Evolutionary conservation across 1,140 invertebrate species (phyloP).

Genomic region (Babylonia areolata): DNA sequence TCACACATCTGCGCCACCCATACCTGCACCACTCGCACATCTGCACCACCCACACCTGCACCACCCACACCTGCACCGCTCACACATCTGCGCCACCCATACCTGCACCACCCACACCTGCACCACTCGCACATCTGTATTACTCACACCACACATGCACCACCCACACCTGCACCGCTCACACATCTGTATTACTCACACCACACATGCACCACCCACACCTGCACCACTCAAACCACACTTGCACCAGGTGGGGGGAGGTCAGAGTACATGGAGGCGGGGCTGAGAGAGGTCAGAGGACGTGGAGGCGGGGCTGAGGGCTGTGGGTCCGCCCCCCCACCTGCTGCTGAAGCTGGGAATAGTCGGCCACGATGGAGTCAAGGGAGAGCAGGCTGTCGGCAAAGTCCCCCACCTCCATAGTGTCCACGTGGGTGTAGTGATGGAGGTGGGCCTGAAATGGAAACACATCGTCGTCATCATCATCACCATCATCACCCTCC

Average conservation of each 20-base stretch:
- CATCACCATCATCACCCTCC: neutral
- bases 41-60: too few relatives aligned
- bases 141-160: too few relatives aligned
- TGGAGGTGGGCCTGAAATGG: constrained; percentile 75
- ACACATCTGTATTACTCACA: neutral
- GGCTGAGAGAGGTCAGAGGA: constrained; percentile 3
- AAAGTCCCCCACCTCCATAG: constrained; percentile 74
- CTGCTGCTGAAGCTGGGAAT: constrained; percentile 65
- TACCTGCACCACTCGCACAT: too few relatives aligned
- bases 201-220: too few relatives aligned
- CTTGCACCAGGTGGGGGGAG: too few relatives aligned
- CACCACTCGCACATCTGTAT: too few relatives aligned
- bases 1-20: too few relatives aligned
- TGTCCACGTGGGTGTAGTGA: constrained; percentile 75
- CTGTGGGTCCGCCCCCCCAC: constrained; percentile 31
- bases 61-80: too few relatives aligned
- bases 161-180: too few relatives aligned
- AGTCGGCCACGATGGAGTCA: constrained; percentile 70
- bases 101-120: too few relatives aligned
- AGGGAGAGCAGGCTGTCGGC: constrained; percentile 70
- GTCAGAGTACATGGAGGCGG: neutral
- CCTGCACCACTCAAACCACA: too few relatives aligned
- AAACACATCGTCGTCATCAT: constrained; percentile 28
- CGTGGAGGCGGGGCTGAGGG: constrained; percentile 44
- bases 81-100: too few relatives aligned